Conservation (phyloP, 1,140 invertebrate genomes). For the Oedothorax gibbosus region DNA sequence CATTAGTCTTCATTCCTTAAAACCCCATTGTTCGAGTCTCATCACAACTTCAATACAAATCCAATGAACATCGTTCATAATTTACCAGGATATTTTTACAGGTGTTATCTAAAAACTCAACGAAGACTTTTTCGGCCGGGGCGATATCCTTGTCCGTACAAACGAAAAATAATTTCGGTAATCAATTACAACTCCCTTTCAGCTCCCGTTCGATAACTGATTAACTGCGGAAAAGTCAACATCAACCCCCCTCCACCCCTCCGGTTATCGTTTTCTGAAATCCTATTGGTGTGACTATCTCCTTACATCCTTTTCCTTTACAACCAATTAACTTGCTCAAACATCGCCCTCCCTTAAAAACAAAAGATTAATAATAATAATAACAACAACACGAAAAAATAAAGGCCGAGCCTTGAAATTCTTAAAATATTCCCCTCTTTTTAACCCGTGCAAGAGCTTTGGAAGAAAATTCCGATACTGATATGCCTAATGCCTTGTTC, state of each 20-base stretch:
- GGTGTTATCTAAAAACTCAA: slow-evolving; percentile 57
- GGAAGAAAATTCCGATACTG: slow-evolving; percentile 56
- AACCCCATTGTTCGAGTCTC: slow-evolving; percentile 17
- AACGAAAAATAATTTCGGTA: slow-evolving; percentile 59
- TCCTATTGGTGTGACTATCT: slow-evolving; percentile 9
- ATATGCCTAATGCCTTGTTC: slow-evolving; percentile 49
- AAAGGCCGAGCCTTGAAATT: too few relatives aligned
- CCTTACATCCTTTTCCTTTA: slow-evolving; percentile 24
- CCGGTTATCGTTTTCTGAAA: slow-evolving; percentile 28
- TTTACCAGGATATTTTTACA: slow-evolving; percentile 38
- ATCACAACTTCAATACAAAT: slow-evolving; percentile 13
- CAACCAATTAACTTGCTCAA: slow-evolving; percentile 57
- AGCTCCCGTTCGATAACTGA: slow-evolving; percentile 45
- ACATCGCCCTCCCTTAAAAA: background rate
- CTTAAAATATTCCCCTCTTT: slow-evolving; percentile 32
- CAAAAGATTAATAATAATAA: too few relatives aligned
- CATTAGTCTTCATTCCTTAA: slow-evolving; percentile 44
- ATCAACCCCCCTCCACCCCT: background rate
- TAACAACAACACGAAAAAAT: too few relatives aligned
- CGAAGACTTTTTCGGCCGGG: slow-evolving; percentile 28
- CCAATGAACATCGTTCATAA: slow-evolving; percentile 48
- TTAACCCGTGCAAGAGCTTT: slow-evolving; percentile 5
- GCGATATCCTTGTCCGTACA: slow-evolving; percentile 32
- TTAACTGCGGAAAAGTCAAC: slow-evolving; percentile 52
- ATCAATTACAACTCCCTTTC: slow-evolving; percentile 47